A percentile compares a stretch with the other conserved stretches of the same genome.
phyloP scores from a whole-genome alignment of 2,113 vertebrate genomes.

The Cyanoramphus novaezelandiae region DNA sequence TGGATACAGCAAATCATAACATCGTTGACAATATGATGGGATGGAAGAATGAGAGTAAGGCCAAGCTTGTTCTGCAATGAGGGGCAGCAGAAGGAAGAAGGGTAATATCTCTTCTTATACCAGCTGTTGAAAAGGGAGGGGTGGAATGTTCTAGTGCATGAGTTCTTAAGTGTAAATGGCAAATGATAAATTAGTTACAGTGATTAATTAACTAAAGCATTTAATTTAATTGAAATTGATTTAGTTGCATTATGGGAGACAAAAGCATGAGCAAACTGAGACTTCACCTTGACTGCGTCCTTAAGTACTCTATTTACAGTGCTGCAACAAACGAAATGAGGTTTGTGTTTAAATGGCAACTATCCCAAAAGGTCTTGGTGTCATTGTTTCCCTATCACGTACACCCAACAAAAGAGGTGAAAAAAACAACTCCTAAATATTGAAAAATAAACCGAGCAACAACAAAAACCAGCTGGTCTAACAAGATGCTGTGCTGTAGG shows the following conservation, averaged over 20 bases:
- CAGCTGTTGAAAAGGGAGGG: not conserved
- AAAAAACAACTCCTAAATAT: not conserved
- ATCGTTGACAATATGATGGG: not conserved
- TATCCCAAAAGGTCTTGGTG: not conserved
- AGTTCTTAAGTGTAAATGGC: not conserved
- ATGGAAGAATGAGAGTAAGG: not conserved
- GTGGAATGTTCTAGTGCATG: not conserved
- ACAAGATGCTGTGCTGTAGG: not conserved
- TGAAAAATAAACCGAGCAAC: not conserved
- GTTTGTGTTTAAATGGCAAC: not conserved
- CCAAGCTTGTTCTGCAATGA: not conserved
- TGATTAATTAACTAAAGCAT: not conserved
- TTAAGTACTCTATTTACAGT: not conserved
- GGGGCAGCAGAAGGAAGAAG: not conserved
- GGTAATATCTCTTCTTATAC: not conserved
- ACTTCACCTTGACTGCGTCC: not conserved
- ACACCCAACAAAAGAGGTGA: not conserved
- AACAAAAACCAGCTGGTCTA: not conserved
- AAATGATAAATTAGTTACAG: not conserved
- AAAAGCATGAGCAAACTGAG: not conserved
- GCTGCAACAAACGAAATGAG: not conserved
- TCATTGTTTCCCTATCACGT: not conserved
- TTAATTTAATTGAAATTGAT: not conserved
- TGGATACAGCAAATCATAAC: not conserved
- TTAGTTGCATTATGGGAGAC: not conserved